These are phyloP conservation scores for Thelaira solivaga DNA, from an alignment of 2,888 invertebrate species.

Conservation along the genomic window DNA sequence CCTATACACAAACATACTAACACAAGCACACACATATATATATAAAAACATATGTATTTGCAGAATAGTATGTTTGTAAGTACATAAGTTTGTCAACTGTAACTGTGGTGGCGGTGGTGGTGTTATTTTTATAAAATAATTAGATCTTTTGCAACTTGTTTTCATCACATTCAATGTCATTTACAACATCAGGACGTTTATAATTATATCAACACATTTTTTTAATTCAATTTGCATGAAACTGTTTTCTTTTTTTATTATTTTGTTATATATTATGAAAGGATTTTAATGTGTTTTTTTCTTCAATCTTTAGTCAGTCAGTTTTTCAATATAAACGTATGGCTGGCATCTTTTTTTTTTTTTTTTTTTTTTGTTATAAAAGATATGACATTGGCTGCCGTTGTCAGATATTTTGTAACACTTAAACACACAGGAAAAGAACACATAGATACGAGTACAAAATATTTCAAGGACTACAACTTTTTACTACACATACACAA, in stretches of 20 bases:
- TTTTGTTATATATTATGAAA: background rate
- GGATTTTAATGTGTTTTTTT: background rate
- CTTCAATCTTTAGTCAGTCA: background rate
- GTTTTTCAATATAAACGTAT: background rate
- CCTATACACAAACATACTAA: too few relatives aligned
- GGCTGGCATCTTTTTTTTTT: background rate
- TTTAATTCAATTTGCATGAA: constrained; percentile 6
- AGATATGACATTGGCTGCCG: background rate
- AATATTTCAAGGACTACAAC: constrained; percentile 56
- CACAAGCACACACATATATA: too few relatives aligned
- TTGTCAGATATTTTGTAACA: constrained; percentile 33
- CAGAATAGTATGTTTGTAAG: too few relatives aligned
- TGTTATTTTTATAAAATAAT: constrained; percentile 1
- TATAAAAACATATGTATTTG: too few relatives aligned
- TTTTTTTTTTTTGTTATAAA: background rate
- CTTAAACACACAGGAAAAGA: background rate
- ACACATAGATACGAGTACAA: constrained; percentile 31
- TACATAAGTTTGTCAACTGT: too few relatives aligned
- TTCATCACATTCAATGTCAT: constrained; percentile 32
- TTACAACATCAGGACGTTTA: background rate
- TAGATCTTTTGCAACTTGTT: constrained; percentile 34
- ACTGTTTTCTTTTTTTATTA: background rate
- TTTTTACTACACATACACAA: constrained; percentile 53
- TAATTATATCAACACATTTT: constrained; percentile 24
- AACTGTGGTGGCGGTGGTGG: background rate